Conservation (phyloP, 2,797 vertebrate species). For the Falco naumanni region DNA sequence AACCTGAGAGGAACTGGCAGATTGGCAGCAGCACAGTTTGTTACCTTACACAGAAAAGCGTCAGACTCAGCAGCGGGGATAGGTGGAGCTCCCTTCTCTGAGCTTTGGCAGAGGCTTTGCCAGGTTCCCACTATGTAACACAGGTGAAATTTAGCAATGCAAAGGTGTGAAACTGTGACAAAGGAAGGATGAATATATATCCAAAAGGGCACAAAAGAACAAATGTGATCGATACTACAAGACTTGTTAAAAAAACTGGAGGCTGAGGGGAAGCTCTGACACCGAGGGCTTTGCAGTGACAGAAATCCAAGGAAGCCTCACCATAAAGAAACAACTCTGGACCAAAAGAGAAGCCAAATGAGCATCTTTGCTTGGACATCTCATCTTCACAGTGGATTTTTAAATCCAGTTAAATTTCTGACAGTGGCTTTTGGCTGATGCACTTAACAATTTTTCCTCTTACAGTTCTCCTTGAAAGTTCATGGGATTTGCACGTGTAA, state of each 20-base stretch:
- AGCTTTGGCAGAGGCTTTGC: background rate
- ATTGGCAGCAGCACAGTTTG: background rate
- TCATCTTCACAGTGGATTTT: background rate
- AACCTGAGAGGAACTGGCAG: background rate
- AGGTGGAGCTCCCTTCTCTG: background rate
- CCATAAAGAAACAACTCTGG: background rate
- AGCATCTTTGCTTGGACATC: background rate
- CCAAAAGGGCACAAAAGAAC: background rate
- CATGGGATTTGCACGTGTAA: background rate
- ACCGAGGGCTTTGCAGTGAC: background rate
- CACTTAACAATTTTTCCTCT: background rate
- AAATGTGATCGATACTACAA: rapidly evolving
- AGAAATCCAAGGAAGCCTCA: background rate
- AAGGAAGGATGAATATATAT: background rate
- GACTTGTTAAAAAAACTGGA: background rate
- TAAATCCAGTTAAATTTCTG: background rate
- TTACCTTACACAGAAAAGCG: background rate
- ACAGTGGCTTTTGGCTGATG: background rate
- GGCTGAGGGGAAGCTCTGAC: background rate
- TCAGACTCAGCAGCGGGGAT: background rate
- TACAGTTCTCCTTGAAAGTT: background rate
- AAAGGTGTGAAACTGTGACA: background rate
- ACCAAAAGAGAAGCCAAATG: background rate
- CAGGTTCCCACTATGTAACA: background rate
- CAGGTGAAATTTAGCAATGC: background rate